Conservation (phyloP, 2,113 vertebrate species). For the Eubucco bourcierii region DNA sequence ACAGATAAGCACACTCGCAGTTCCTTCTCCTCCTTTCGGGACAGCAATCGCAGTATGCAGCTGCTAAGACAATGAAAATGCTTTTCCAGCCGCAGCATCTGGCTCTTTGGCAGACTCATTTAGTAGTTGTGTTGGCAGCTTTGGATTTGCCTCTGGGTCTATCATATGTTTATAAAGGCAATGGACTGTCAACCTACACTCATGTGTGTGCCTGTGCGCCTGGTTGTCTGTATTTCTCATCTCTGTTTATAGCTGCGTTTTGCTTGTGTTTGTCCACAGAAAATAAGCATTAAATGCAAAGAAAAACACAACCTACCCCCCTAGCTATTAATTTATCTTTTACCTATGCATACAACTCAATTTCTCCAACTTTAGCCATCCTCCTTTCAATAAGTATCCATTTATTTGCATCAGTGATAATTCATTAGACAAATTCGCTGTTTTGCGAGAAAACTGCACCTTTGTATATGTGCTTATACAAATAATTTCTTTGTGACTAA, state of each 20-base stretch:
- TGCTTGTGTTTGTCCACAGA: neutral
- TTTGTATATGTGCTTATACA: neutral
- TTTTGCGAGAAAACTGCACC: slow-evolving; percentile 15
- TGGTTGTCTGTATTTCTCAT: neutral
- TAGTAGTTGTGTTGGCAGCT: slow-evolving; percentile 33
- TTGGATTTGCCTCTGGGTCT: slow-evolving; percentile 53
- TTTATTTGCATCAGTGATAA: slow-evolving; percentile 2
- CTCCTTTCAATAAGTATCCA: neutral
- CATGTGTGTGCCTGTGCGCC: neutral
- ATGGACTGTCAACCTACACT: slow-evolving; percentile 21
- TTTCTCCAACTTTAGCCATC: neutral
- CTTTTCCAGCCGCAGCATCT: slow-evolving; percentile 40
- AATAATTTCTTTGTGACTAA: slow-evolving; percentile 54
- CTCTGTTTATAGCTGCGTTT: neutral
- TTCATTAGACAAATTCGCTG: neutral
- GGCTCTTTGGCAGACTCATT: slow-evolving; percentile 56
- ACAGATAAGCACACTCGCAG: neutral
- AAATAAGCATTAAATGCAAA: neutral
- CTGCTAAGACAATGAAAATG: slow-evolving; percentile 54
- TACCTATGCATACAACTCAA: neutral
- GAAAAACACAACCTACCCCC: neutral
- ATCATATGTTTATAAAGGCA: slow-evolving; percentile 58
- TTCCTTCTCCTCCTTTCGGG: neutral
- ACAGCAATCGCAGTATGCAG: neutral
- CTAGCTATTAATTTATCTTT: neutral